Conservation (phyloP, 2,797 vertebrate genomes). For the Cuniculus paca region DNA sequence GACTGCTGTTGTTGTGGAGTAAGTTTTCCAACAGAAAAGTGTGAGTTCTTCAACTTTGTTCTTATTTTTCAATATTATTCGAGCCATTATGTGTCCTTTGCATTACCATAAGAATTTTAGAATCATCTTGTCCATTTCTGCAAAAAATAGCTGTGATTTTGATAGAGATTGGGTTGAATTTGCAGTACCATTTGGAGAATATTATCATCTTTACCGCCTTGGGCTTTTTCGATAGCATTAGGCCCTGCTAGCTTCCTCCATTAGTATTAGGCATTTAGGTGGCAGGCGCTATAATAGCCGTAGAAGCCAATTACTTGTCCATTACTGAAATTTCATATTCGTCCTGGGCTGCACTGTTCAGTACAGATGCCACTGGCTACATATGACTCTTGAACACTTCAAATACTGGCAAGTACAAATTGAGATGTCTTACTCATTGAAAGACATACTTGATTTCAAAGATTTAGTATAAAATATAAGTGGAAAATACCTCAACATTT, state of each 20-base stretch:
- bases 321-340: conserved; percentile 46
- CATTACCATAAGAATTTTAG: conserved; percentile 42
- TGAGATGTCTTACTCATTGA: background rate
- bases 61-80: conserved; percentile 36
- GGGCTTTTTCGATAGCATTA: conserved; percentile 28
- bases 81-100: background rate
- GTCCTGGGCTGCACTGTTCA: background rate
- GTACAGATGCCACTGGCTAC: conserved; percentile 20
- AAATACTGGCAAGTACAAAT: background rate
- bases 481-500: conserved; percentile 12
- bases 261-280: conserved; percentile 5
- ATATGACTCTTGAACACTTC: conserved; percentile 13
- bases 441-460: conserved; percentile 37
- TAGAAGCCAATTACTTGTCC: conserved; percentile 15
- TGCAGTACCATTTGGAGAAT: background rate
- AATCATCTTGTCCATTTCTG: conserved; percentile 32
- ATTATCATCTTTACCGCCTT: background rate
- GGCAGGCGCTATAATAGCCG: background rate
- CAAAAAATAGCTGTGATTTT: conserved; percentile 15
- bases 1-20: conserved; percentile 5
- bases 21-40: conserved; percentile 47
- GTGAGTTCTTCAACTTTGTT: conserved; percentile 27
- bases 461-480: background rate
- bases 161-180: background rate
- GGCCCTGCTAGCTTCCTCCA: background rate